Evolutionary conservation across 2,888 invertebrate species (phyloP).

Genomic region (Mechanitis messenoides): DNA sequence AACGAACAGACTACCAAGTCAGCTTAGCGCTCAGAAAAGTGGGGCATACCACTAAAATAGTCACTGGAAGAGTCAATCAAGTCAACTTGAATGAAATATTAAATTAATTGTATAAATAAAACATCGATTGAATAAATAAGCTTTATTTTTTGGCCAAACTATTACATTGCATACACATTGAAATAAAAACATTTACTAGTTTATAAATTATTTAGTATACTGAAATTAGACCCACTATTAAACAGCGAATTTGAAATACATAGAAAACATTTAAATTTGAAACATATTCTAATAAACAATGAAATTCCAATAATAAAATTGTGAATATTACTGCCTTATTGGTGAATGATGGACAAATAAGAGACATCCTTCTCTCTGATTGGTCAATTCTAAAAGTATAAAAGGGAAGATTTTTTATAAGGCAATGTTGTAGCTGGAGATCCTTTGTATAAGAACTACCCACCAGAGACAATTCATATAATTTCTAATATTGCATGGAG

Average conservation of each 20-base stretch:
- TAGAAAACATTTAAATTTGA: not conserved
- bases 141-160: conserved; percentile 76
- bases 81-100: conserved; percentile 52
- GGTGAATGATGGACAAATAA: no score
- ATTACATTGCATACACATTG: conserved; percentile 66
- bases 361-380: no score
- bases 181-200: conserved; percentile 45
- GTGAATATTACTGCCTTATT: no score
- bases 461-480: no score
- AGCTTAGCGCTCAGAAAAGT: conserved; percentile 39
- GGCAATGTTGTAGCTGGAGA: no score
- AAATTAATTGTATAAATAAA: conserved; percentile 26
- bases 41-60: not conserved
- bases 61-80: conserved; percentile 34
- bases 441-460: no score
- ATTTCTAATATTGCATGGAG: no score
- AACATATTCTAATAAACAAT: no score
- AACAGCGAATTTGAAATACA: conserved; percentile 24
- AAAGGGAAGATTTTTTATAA: no score
- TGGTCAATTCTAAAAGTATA: no score
- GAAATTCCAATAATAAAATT: no score
- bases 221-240: conserved; percentile 20
- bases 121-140: conserved; percentile 66
- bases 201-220: conserved; percentile 43
- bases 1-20: conserved; percentile 38